Evolutionary conservation across 2,888 invertebrate genomes (phyloP), one percentile per base, ranked within the genome.

Genomic region (Xestia c-nigrum): DNA sequence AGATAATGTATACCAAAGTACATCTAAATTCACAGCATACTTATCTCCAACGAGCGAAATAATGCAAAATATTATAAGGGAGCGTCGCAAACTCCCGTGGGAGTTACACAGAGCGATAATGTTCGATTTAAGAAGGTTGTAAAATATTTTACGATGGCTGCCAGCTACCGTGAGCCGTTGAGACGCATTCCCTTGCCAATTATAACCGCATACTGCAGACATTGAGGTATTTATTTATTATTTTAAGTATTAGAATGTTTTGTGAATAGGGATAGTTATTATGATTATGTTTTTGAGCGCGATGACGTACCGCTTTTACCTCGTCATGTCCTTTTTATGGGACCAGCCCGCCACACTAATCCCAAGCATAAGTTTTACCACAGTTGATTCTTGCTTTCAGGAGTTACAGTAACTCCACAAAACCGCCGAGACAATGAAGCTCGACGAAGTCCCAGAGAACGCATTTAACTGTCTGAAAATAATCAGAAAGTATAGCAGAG

Each of bases 81-180:
- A 78, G 70, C 81, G 71, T 69, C 65, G 72, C 63, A 10, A 67
- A 76, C 65, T 79, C 84, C 57, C 89, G 69, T 80, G 90, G 88
- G 91, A 89, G 85, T 89, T 89, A 76, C 80, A 83, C 88, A 85
- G 80, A 76, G 80, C 82, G 92, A 93, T 92, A 93, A 92, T 93
- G 90, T 91, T 91, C 91, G 90, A 92, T 93, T 93, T 92, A 90
- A 87, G 88, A 76, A 81, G 85, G 87, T 79, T 91, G 90, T 94
- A 93, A 92, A 92, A 91, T 90, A 91, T 92, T 92, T 92, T 91
- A 92, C 88, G 90, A 89, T 81, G 80, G 72, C 80, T 85, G 81
- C 84, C 81, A 84, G 81, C 83, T 85, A 85, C 75, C 75, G 74
- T 78, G 83, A 81, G 83, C 84, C 83, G 76, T 74, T 80, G 81